phyloP scores from a whole-genome alignment of 2,888 invertebrate species.

The Venusia cambrica region DNA sequence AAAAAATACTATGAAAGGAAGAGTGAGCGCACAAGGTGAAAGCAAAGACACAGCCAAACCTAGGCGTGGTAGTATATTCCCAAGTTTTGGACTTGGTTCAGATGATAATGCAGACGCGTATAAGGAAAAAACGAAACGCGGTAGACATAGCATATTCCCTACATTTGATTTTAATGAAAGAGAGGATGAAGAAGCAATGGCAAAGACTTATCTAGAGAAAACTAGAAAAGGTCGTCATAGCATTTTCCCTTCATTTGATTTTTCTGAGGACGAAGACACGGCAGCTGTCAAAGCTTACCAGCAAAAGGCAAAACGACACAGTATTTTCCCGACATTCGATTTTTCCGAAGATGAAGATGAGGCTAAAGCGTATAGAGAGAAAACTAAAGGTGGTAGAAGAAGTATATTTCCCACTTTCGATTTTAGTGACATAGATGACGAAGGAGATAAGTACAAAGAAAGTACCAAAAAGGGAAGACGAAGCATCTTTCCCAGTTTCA shows the following conservation, averaged over 20 bases:
- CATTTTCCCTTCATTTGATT: constrained; percentile 64
- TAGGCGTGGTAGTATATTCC: constrained; percentile 64
- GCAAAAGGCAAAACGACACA: constrained; percentile 58
- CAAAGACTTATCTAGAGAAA: constrained; percentile 52
- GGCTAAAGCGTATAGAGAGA: constrained; percentile 58
- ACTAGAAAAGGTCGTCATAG: constrained; percentile 56
- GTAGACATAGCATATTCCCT: constrained; percentile 63
- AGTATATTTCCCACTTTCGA: constrained; percentile 71
- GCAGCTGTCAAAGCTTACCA: constrained; percentile 28
- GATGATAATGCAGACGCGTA: constrained; percentile 54
- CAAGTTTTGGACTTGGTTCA: constrained; percentile 49
- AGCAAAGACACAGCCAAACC: constrained; percentile 39
- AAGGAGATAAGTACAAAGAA: constrained; percentile 61
- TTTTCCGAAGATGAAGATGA: constrained; percentile 69
- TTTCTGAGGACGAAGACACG: constrained; percentile 43
- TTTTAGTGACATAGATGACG: constrained; percentile 63
- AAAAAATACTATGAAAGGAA: constrained; percentile 60
- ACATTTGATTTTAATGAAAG: constrained; percentile 61
- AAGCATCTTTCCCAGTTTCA: constrained; percentile 68
- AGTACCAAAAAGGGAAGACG: constrained; percentile 60
- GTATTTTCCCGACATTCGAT: constrained; percentile 67
- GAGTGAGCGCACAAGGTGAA: constrained; percentile 52
- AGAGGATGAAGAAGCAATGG: constrained; percentile 48
- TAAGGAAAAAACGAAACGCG: constrained; percentile 63
- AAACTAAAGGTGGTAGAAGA: constrained; percentile 57